Base-by-base conservation (phyloP, 2,113 vertebrate species). In the Callopanchax toddi region DNA sequence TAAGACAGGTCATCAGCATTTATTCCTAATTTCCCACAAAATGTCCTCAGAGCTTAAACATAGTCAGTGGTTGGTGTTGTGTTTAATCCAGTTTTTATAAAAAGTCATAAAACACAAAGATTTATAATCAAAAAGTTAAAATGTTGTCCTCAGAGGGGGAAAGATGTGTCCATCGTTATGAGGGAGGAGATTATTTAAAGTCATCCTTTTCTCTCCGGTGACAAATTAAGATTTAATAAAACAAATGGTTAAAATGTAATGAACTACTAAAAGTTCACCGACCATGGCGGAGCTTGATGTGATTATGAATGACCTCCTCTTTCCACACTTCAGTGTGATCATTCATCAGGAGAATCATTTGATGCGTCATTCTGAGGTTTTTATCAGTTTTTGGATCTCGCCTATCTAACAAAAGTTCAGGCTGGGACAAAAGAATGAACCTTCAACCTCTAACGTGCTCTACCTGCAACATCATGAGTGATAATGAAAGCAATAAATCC, bases 401-500 rank as follows among this genome's bases (percentile, higher is more conserved):
- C 17, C 25, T 73, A 71, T 73, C 71, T 39, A 1, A 13, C 25
- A 16, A 25, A 29, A 45, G 23, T 25, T 58, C 55, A 34, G 13
- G 11, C 11, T 32, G 25, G n/a, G n/a, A 73, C 9, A 67, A 15
- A 25, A 48, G 13, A 21, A 17, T 60, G 71, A 80, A 76, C 75
- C 65, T 80, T 83, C 50, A 81, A 13, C 75, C 22, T 20, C 48
- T 42, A 22, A 0, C 9, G 22, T 6, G 10, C 40, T 23, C 15
- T 46, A 51, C 16, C 36, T 21, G 21, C 49, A 53, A 13, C 0
- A 11, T 36, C 58, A 71, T 11, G 1, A 10, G 4, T 32, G 74
- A 88, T 70, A 72, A 78, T 56, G 7, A 23, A 29, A 15, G 59
- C 45, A 71, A 52, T 68, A 67, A 79, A 61, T 50, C 10, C 3